These are phyloP conservation scores for Germaria angustata DNA, from an alignment of 2,888 invertebrate species.

Conservation along the genomic window DNA sequence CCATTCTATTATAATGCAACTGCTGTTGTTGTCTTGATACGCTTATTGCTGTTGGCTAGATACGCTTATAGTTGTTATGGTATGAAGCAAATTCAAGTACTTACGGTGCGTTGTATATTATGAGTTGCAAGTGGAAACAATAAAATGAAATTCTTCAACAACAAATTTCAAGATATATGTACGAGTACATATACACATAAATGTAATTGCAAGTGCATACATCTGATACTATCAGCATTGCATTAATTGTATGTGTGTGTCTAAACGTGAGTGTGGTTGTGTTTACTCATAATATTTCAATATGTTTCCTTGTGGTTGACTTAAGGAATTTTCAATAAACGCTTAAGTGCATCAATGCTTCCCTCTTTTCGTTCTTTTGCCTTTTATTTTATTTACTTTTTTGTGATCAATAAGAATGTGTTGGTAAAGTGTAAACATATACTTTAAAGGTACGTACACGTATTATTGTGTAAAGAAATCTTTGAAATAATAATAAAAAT, in stretches of 20 bases:
- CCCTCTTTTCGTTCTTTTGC: background rate
- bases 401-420: background rate
- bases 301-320: constrained; percentile 60
- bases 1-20: background rate
- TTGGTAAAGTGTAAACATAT: background rate
- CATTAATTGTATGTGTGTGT: background rate
- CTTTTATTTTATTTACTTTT: background rate
- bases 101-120: constrained; percentile 33
- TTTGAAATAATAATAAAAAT: constrained; percentile 43
- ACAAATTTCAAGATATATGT: background rate
- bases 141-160: constrained; percentile 2
- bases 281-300: constrained; percentile 44
- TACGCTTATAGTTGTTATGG: constrained; percentile 2
- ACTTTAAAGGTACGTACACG: background rate
- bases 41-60: constrained; percentile 2
- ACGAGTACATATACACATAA: background rate
- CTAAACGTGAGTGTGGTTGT: background rate
- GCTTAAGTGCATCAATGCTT: constrained; percentile 48
- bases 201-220: background rate
- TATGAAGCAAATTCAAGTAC: constrained; percentile 21
- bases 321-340: constrained; percentile 66
- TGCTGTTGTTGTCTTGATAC: constrained; percentile 1
- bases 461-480: background rate
- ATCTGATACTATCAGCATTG: background rate
- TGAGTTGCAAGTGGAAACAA: constrained; percentile 30